Base-by-base conservation (phyloP, 2,797 vertebrate genomes). In the Orestias chungarensis region DNA sequence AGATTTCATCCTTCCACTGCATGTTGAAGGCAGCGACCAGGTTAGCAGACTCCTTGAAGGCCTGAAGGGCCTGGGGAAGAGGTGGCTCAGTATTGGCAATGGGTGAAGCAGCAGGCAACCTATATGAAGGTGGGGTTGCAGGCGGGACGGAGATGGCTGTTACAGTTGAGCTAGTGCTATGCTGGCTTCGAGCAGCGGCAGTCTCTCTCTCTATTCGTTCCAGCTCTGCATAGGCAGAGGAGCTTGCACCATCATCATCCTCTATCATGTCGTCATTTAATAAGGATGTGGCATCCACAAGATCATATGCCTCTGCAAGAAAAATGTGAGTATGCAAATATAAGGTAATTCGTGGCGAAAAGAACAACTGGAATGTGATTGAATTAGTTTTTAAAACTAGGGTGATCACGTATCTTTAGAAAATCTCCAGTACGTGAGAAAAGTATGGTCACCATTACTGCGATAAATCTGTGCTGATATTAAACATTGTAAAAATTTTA, bases 261-360 rank as follows among this genome's bases (percentile, higher is more conserved):
- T 95, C 94, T 88, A 95, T 93, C 94, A 95, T 94, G 87, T 95
- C 95, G 64, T 95, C 95, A 88, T 95, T 95, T 90, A 95, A 93
- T 81, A 95, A 94, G 80, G 95, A 95, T 59, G 90, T 94, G 76
- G 90, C 94, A 92, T 95, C 95, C 91, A 95, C 78, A 88, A 94
- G 84, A 94, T 95, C 95, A 94, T 95, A 95, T 91, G 94, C 95
- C 89, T 95, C 95, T 95, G 94, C 87, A 95, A 95, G 93, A 95
- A 83, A 95, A 90, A 94, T 92, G 89, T 93, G 79, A 91, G 94
- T 93, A 92, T 91, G 89, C 90, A 95, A 85, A 94, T 80, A 94
- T 83, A 92, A 87, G 92, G 82, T 93, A 86, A 94, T 89, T 93
- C 81, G 94, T 84, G 90, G 85, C 88, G 88, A 92, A 93, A 93